phyloP scores from a whole-genome alignment of 2,888 invertebrate species.

The Epistrophe eligans region DNA sequence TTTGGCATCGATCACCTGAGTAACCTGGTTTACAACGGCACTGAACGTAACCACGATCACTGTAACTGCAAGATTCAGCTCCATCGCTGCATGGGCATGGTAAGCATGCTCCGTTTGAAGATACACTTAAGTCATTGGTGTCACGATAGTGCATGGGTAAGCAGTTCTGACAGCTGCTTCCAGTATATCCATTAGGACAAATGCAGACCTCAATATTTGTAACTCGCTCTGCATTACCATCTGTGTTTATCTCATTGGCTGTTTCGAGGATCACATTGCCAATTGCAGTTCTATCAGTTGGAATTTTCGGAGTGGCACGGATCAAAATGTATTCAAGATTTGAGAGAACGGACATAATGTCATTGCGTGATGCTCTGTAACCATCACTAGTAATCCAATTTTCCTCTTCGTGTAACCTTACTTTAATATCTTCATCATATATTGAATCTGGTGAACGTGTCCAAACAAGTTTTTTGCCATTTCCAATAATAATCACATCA shows the following conservation, averaged over 20 bases:
- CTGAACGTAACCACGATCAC: conserved; percentile 85
- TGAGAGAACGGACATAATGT: conserved; percentile 93
- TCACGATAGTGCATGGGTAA: conserved; percentile 89
- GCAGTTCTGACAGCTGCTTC: conserved; percentile 93
- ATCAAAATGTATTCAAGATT: conserved; percentile 93
- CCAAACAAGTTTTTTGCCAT: conserved; percentile 91
- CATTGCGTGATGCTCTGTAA: conserved; percentile 89
- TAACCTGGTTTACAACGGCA: conserved; percentile 90
- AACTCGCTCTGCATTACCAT: conserved; percentile 87
- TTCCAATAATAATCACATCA: conserved; percentile 93
- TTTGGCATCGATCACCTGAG: conserved; percentile 88
- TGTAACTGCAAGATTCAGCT: conserved; percentile 87
- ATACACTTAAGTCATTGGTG: conserved; percentile 82
- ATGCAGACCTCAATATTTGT: conserved; percentile 93
- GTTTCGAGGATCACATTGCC: conserved; percentile 95
- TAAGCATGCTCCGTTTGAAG: conserved; percentile 83
- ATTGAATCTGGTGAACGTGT: conserved; percentile 79
- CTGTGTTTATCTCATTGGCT: conserved; percentile 85
- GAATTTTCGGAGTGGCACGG: conserved; percentile 89
- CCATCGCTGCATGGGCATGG: conserved; percentile 90
- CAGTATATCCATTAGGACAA: conserved; percentile 92
- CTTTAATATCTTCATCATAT: conserved; percentile 83
- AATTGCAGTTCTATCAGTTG: conserved; percentile 85
- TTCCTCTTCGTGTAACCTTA: conserved; percentile 87
- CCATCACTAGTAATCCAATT: conserved; percentile 88